Evolutionary conservation across 2,888 invertebrate species (phyloP), one percentile per base, ranked within the genome.

Genomic region (Criorhina ranunculi): DNA sequence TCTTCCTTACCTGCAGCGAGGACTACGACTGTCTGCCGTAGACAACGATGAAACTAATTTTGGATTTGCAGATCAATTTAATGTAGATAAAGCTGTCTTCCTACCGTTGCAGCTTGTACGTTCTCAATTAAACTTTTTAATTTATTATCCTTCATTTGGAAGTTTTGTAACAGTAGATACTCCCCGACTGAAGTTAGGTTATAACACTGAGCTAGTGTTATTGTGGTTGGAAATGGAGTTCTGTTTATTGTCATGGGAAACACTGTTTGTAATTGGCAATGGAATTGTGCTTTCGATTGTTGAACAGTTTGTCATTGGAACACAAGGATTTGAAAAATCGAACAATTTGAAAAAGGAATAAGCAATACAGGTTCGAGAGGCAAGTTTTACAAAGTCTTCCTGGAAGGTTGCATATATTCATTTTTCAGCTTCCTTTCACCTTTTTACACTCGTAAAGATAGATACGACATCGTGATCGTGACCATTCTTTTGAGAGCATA

Each of bases 81-180:
- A 64, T 70, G 49, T 51, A 37, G 81, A 70, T 66, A 82, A 82
- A 82, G 76, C 76, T 44, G 57, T 60, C 35, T 69, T 76, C 69
- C 69, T 46, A 9, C n/a, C 37, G 49, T 40, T 62, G 55, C 62
- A 49, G 78, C 62, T 70, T 70, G 24, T 24, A 55, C 46, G 12
- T 51, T 24, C 51, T 64, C 76, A 76, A 81, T 76, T 81, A 81
- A 81, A 81, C 69, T 81, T 81, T 81, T 49, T 75, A 81, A 81
- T 81, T 75, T 76, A 76, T 76, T 69, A 15, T 55, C 46, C 12
- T 37, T 33, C 53, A 44, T 33, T 55, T 40, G 29, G 24, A 33
- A 44, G 69, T 44, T 42, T 29, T 31, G 53, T 40, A 67, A 67
- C 55, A n/a, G n/a, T n/a, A n/a, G 24, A 1, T 24, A 67, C 42